Evolutionary conservation across 2,888 invertebrate genomes (phyloP).

Genomic region (Holacanthella duospinosa): DNA sequence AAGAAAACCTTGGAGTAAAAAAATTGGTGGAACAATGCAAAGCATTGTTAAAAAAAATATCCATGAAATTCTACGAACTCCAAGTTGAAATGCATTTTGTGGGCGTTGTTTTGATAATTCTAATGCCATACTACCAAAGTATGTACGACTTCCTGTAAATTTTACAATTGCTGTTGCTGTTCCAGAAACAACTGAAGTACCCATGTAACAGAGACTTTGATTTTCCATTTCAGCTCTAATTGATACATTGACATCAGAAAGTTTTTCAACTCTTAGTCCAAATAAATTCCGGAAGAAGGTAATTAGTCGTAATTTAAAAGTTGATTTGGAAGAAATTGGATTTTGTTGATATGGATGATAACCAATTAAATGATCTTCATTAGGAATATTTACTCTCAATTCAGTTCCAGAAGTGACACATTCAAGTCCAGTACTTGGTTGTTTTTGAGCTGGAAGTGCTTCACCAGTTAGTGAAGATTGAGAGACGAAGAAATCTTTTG

Average conservation of each 20-base stretch:
- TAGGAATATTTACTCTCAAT: neutral
- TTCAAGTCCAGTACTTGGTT: neutral
- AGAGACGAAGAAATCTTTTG: slow-evolving; percentile 22
- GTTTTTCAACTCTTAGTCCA: slow-evolving; percentile 12
- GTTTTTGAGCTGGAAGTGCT: slow-evolving; percentile 19
- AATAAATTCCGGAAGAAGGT: slow-evolving; percentile 10
- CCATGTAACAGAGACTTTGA: slow-evolving; percentile 22
- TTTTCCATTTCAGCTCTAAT: slow-evolving; percentile 14
- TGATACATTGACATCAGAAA: neutral
- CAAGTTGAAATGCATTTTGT: slow-evolving; percentile 23
- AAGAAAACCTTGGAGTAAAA: slow-evolving; percentile 17
- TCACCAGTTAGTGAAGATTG: slow-evolving; percentile 24
- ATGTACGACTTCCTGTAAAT: slow-evolving; percentile 13
- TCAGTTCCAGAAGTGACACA: neutral
- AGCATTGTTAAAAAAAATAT: slow-evolving; percentile 23
- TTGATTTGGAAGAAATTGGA: neutral
- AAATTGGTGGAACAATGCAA: slow-evolving; percentile 18
- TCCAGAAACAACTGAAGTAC: slow-evolving; percentile 21
- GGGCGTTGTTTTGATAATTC: slow-evolving; percentile 11
- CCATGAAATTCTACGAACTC: slow-evolving; percentile 23
- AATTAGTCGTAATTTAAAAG: neutral
- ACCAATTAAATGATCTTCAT: too few species aligned
- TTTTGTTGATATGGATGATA: too few species aligned
- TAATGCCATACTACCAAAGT: slow-evolving; percentile 19
- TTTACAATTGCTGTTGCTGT: slow-evolving; percentile 13